Evolutionary conservation across 2,113 vertebrate species (phyloP).

Genomic region (Stigmatopora argus): DNA sequence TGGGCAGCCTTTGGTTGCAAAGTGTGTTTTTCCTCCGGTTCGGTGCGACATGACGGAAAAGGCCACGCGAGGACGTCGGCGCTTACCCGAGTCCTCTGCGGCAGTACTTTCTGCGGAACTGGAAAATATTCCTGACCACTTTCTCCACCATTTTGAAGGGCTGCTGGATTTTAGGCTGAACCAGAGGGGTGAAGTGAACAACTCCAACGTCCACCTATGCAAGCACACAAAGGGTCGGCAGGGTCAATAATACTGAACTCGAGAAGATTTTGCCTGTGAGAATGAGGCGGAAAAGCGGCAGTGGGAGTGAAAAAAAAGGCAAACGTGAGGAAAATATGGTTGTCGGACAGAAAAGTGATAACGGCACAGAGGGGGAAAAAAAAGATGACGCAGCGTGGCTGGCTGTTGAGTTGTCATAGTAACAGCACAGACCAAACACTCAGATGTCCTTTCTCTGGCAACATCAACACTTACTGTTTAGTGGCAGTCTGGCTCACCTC

Average conservation of each 20-base stretch:
- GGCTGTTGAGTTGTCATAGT: slow-evolving; percentile 74
- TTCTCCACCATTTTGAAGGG: slow-evolving; percentile 91
- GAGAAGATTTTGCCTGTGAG: slow-evolving; percentile 15
- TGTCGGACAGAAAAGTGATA: slow-evolving; percentile 30
- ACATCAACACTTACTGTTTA: slow-evolving; percentile 34
- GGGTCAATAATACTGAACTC: slow-evolving; percentile 16
- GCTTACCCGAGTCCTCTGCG: slow-evolving; percentile 83
- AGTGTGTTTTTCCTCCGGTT: not conserved
- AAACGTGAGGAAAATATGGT: slow-evolving; percentile 11
- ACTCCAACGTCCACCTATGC: slow-evolving; percentile 89
- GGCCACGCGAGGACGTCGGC: slow-evolving; percentile 17
- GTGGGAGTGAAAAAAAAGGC: slow-evolving; percentile 5
- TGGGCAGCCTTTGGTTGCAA: slow-evolving; percentile 23
- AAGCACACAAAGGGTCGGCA: slow-evolving; percentile 21
- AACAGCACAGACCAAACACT: slow-evolving; percentile 72
- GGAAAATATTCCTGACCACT: slow-evolving; percentile 82
- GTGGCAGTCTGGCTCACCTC: slow-evolving; percentile 24
- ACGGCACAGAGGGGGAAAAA: slow-evolving; percentile 30
- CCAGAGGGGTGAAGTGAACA: slow-evolving; percentile 85
- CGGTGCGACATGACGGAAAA: slow-evolving; percentile 2
- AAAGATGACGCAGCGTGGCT: slow-evolving; percentile 65
- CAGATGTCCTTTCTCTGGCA: slow-evolving; percentile 31
- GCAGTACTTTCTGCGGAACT: slow-evolving; percentile 91
- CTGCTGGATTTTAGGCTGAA: slow-evolving; percentile 82
- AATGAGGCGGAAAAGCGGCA: slow-evolving; percentile 6